Percentiles rank a stretch among this genome's conserved stretches.
These are phyloP conservation scores for Sternarchorhynchus goeldii DNA, from an alignment of 2,797 vertebrate species.

Conservation along the genomic window DNA sequence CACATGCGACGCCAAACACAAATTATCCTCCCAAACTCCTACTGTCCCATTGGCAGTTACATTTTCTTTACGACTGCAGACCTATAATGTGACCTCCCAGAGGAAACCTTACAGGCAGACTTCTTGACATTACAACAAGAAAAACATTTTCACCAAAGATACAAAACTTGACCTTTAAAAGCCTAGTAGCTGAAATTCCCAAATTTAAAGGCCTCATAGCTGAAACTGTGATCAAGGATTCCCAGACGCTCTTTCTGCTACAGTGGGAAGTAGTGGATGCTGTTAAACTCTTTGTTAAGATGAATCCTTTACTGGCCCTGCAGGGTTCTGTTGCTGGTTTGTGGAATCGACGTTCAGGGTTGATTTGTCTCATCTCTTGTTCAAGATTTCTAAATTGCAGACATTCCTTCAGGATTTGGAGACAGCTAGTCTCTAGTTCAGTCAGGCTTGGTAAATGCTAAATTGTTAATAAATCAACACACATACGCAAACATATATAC, in stretches of 20 bases:
- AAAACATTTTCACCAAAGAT: neutral
- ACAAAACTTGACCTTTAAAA: no score
- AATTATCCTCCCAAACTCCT: neutral
- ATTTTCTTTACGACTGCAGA: neutral
- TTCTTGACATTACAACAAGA: neutral
- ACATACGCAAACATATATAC: neutral
- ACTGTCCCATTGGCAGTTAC: neutral
- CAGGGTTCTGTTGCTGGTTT: slow-evolving; percentile 8
- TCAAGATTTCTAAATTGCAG: slow-evolving; percentile 3
- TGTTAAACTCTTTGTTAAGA: slow-evolving; percentile 4
- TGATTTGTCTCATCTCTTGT: slow-evolving; percentile 14
- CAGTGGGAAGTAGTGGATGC: no score
- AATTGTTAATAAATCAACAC: neutral
- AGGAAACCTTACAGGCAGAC: neutral
- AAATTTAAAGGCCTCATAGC: no score
- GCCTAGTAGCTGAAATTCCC: no score
- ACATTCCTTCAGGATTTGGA: neutral
- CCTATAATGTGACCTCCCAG: neutral
- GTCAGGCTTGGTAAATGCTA: slow-evolving; percentile 10
- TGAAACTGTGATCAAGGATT: no score
- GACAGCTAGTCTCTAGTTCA: slow-evolving; percentile 5
- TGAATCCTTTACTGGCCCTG: slow-evolving; percentile 29
- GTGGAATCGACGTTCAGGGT: neutral
- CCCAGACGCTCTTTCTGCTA: slow-evolving; percentile 6
- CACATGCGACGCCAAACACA: no score